Conservation (phyloP, 2,113 vertebrate genomes). For the Tricholaema leucomelas region DNA sequence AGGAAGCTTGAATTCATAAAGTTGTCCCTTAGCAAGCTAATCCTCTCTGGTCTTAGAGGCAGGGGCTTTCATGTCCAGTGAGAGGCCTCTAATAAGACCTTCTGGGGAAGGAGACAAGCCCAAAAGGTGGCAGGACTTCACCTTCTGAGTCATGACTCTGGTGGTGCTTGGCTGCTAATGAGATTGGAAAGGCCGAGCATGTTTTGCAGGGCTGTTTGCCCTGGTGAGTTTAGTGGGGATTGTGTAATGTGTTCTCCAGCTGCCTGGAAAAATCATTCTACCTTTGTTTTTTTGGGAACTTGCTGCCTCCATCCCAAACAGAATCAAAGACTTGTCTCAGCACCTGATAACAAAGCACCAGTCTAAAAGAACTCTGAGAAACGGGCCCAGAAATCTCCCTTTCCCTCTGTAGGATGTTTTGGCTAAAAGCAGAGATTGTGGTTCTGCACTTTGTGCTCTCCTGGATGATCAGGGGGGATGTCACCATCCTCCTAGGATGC, state of each 20-base stretch:
- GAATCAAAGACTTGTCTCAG: not conserved
- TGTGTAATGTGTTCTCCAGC: rapidly evolving
- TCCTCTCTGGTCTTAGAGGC: not conserved
- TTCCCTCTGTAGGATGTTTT: rapidly evolving
- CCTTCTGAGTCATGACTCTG: not conserved
- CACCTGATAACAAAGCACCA: not conserved
- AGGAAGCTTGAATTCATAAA: not conserved
- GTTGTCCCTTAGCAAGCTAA: not conserved
- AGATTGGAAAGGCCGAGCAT: not conserved
- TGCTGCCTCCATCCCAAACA: not conserved
- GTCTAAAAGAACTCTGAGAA: not conserved
- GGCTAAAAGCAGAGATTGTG: not conserved
- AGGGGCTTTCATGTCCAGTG: not conserved
- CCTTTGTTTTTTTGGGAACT: not conserved
- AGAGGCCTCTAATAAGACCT: not conserved
- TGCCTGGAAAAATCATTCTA: rapidly evolving
- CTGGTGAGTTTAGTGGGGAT: not conserved
- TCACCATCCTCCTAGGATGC: not conserved
- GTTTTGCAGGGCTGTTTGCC: not conserved
- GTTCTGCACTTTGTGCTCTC: not conserved
- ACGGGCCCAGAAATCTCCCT: not conserved
- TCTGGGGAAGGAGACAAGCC: not conserved
- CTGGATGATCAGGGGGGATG: rapidly evolving
- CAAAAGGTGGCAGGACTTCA: not conserved
- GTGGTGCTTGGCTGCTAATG: not conserved